Conservation (phyloP, 2,113 vertebrate species). For the Sphyrna mokarran region DNA sequence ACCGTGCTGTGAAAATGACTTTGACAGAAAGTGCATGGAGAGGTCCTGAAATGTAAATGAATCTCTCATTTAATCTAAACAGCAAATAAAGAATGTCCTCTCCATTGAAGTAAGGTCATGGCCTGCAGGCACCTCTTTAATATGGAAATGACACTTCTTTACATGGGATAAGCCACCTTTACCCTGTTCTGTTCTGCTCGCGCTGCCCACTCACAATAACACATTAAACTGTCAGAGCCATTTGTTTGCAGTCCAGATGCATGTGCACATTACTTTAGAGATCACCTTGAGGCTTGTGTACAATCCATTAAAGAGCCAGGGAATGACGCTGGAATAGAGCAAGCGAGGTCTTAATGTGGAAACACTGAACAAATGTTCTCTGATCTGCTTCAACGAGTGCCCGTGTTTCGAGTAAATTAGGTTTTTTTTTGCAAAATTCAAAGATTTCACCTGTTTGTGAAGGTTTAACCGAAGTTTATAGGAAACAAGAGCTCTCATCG, state of each 20-base stretch:
- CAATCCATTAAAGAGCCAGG: neutral
- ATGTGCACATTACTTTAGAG: neutral
- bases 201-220: neutral
- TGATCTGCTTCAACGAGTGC: neutral
- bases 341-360: neutral
- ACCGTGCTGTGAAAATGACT: too few species aligned
- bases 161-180: neutral
- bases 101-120: neutral
- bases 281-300: neutral
- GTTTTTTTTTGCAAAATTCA: neutral
- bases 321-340: neutral
- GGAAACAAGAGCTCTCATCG: neutral
- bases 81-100: neutral
- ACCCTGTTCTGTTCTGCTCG: neutral
- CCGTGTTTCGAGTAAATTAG: neutral
- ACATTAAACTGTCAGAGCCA: neutral
- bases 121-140: neutral
- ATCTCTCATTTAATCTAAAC: neutral
- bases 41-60: neutral
- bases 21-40: neutral
- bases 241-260: neutral
- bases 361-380: conserved; percentile 7
- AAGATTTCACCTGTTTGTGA: neutral
- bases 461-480: neutral
- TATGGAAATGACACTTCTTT: neutral